Conservation (phyloP, 2,888 invertebrate genomes). For the Xylota segnis region DNA sequence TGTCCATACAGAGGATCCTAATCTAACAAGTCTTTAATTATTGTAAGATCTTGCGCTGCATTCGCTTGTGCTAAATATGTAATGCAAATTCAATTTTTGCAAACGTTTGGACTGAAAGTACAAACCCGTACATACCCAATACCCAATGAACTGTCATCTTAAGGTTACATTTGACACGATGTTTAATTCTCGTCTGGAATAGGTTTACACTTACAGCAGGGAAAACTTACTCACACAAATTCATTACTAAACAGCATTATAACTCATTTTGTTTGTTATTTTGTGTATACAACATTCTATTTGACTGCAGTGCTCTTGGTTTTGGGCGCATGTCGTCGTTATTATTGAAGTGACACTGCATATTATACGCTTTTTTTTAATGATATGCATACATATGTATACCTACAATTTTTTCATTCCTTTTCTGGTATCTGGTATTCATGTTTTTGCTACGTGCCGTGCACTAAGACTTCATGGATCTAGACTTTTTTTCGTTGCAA, state of each 20-base stretch:
- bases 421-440: background rate
- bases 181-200: no score
- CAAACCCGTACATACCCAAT: no score
- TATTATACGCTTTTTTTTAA: background rate
- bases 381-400: background rate
- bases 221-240: no score
- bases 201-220: no score
- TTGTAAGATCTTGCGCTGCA: no score
- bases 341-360: background rate
- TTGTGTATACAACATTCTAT: background rate
- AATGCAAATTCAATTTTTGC: no score
- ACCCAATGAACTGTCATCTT: background rate
- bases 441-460: background rate
- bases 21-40: no score
- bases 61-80: no score
- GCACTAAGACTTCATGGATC: background rate
- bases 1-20: no score
- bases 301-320: background rate
- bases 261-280: background rate
- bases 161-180: background rate
- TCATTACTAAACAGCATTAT: background rate
- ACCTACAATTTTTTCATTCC: background rate
- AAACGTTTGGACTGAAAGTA: no score
- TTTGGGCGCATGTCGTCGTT: conserved; percentile 15
- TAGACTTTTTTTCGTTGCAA: background rate